Evolutionary conservation across 2,113 vertebrate genomes (phyloP).

Genomic region (Psittacula cyanocephala): DNA sequence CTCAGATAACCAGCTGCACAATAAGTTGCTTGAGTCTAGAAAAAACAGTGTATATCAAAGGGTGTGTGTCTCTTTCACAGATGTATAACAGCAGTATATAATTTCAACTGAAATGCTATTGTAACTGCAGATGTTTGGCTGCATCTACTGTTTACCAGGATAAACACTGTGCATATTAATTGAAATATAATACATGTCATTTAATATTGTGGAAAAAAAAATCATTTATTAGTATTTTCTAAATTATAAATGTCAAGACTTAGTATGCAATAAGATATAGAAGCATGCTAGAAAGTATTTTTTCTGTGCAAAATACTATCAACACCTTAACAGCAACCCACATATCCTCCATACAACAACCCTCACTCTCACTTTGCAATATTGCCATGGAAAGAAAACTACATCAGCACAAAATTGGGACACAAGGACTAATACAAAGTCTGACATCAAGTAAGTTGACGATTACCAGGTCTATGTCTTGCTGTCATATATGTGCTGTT

Average conservation of each 20-base stretch:
- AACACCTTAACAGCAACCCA: background rate
- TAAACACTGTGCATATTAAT: background rate
- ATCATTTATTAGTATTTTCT: background rate
- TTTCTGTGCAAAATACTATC: background rate
- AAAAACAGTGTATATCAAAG: background rate
- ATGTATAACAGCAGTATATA: background rate
- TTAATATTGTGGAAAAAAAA: background rate
- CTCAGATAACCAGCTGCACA: background rate
- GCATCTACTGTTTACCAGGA: background rate
- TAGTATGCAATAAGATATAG: background rate
- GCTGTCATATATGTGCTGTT: background rate
- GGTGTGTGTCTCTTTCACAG: background rate
- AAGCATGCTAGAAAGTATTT: background rate
- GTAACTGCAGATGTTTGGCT: conserved; percentile 38
- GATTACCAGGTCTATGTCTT: background rate
- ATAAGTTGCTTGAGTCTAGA: background rate
- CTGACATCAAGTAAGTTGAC: background rate
- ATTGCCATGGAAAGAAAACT: background rate
- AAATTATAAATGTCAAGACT: background rate
- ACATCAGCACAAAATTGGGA: background rate
- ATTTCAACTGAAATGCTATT: conserved; percentile 7
- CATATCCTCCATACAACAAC: background rate
- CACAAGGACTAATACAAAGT: background rate
- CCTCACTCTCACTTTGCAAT: background rate
- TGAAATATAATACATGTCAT: background rate